phyloP scores from a whole-genome alignment of 2,113 vertebrate genomes.

The Tragelaphus strepsiceros region DNA sequence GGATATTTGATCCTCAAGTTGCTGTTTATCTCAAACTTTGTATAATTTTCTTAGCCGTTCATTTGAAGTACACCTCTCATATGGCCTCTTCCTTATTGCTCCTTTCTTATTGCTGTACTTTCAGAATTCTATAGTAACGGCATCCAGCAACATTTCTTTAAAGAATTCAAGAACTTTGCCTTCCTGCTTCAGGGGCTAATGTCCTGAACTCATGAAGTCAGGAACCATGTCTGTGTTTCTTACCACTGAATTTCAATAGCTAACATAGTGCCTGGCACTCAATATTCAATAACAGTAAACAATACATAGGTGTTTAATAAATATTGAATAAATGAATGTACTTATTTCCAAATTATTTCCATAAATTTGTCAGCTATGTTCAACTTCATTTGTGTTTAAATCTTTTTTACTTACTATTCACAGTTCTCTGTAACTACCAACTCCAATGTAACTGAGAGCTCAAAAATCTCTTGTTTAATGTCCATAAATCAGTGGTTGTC shows the following conservation, averaged over 20 bases:
- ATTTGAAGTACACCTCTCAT: background rate
- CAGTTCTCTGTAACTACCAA: background rate
- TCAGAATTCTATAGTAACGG: background rate
- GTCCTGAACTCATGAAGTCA: conserved; percentile 7
- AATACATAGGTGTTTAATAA: conserved; percentile 43
- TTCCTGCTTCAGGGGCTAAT: background rate
- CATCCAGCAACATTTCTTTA: background rate
- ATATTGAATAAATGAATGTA: conserved; percentile 37
- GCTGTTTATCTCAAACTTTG: background rate
- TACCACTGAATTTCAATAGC: background rate
- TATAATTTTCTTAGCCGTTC: background rate
- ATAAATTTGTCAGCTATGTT: conserved; percentile 5
- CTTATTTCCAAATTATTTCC: conserved; percentile 41
- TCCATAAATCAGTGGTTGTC: background rate
- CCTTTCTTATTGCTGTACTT: background rate
- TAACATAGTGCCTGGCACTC: background rate
- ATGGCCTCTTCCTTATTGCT: background rate
- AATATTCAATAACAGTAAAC: conserved; percentile 5
- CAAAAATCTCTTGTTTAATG: background rate
- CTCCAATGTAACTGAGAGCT: background rate
- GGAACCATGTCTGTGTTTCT: background rate
- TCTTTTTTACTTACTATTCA: background rate
- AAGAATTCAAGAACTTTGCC: background rate
- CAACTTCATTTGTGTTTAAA: conserved; percentile 8
- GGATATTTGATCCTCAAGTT: background rate